phyloP scores from a whole-genome alignment of 2,888 invertebrate genomes.

The Callinectes sapidus region DNA sequence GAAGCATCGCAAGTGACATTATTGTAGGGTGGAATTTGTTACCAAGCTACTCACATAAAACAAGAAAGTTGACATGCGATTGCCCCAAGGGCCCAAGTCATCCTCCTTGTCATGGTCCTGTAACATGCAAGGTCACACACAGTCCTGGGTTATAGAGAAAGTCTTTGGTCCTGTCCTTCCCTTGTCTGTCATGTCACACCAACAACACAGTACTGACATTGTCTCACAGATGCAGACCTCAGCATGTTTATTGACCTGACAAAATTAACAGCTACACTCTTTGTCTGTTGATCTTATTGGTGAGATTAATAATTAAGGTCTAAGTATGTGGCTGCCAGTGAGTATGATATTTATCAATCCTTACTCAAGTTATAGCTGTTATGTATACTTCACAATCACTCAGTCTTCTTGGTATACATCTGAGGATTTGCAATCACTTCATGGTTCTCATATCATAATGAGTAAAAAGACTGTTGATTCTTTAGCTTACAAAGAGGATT shows the following conservation, averaged over 20 bases:
- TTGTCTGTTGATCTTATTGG: too few relatives aligned
- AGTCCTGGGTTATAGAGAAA: neutral
- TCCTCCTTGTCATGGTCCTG: slow-evolving; percentile 53
- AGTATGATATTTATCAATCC: neutral
- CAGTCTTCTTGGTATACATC: too few relatives aligned
- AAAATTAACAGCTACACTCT: too few relatives aligned
- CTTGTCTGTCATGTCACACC: slow-evolving; percentile 27
- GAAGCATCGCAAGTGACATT: neutral
- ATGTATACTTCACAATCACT: too few relatives aligned
- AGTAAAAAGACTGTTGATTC: too few relatives aligned
- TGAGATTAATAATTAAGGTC: neutral
- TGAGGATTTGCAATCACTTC: too few relatives aligned
- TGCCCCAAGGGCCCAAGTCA: slow-evolving; percentile 80
- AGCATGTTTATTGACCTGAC: too few relatives aligned
- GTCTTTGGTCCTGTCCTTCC: neutral
- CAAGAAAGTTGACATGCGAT: slow-evolving; percentile 96
- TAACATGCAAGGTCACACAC: slow-evolving; percentile 38
- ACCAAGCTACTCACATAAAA: slow-evolving; percentile 88
- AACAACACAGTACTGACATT: neutral
- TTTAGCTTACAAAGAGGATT: too few relatives aligned
- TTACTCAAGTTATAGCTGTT: too few relatives aligned
- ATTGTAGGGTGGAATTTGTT: neutral
- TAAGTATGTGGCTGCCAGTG: neutral
- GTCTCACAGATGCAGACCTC: neutral
- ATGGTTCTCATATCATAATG: too few relatives aligned